Evolutionary conservation across 2,797 vertebrate genomes (phyloP).

Genomic region (Neolamprologus multifasciatus): DNA sequence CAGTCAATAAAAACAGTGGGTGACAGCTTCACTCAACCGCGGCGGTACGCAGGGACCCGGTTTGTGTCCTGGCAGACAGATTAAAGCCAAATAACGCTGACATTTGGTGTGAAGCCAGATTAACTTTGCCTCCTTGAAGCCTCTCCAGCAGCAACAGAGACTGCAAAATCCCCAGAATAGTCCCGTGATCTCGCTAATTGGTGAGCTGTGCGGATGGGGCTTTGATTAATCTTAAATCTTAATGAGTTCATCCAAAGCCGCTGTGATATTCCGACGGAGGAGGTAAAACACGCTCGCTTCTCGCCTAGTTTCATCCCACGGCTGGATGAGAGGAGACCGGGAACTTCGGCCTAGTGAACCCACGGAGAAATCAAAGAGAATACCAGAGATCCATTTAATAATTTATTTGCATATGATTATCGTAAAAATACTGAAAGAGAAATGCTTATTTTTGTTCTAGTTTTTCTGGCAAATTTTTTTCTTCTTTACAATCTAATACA

Average conservation of each 20-base stretch:
- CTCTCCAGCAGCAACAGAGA: constrained; percentile 41
- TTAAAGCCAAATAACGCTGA: constrained; percentile 48
- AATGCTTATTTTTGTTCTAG: constrained; percentile 70
- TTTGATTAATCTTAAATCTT: constrained; percentile 66
- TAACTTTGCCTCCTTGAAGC: constrained; percentile 60
- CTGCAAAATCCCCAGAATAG: constrained; percentile 52
- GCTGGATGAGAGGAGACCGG: constrained; percentile 48
- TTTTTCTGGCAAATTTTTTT: constrained; percentile 33
- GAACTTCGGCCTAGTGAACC: constrained; percentile 56
- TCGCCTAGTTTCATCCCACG: constrained; percentile 49
- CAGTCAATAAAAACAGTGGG: constrained; percentile 41
- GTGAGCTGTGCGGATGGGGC: constrained; percentile 24
- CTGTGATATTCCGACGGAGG: constrained; percentile 62
- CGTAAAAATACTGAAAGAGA: constrained; percentile 78
- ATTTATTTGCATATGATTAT: constrained; percentile 81
- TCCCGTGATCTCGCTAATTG: constrained; percentile 59
- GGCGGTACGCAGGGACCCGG: not conserved
- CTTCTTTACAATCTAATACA: constrained; percentile 69
- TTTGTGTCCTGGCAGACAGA: constrained; percentile 43
- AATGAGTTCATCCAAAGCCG: constrained; percentile 55
- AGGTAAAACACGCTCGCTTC: constrained; percentile 44
- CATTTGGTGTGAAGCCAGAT: constrained; percentile 56
- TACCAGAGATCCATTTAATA: constrained; percentile 71
- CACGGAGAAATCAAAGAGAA: constrained; percentile 69
- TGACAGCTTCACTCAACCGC: constrained; percentile 45